Conservation (phyloP, 2,797 vertebrate genomes). For the Gymnoscopelus braueri region DNA sequence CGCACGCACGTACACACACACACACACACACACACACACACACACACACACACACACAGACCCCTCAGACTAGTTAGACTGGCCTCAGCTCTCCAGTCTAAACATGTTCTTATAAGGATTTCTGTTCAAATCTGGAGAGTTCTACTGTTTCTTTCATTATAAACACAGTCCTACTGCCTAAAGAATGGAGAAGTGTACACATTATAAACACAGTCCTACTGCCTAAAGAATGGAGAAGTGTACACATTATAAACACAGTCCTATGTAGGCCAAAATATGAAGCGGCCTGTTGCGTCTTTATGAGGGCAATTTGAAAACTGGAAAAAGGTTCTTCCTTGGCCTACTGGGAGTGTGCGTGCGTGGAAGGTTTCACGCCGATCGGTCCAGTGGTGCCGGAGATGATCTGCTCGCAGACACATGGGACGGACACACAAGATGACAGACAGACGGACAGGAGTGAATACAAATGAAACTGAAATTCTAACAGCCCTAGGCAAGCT, state of each 20-base stretch:
- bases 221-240: constrained; percentile 14
- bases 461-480: too few relatives aligned
- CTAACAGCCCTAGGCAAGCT: too few relatives aligned
- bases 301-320: too few relatives aligned
- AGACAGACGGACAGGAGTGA: too few relatives aligned
- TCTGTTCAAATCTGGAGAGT: constrained; percentile 58
- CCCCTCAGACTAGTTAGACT: constrained; percentile 57
- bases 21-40: constrained; percentile 22
- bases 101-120: constrained; percentile 74
- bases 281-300: too few relatives aligned
- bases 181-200: constrained; percentile 2
- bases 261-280: too few relatives aligned
- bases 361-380: too few relatives aligned
- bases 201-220: constrained; percentile 2
- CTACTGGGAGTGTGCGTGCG: too few relatives aligned
- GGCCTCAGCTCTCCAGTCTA: constrained; percentile 57
- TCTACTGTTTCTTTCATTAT: constrained; percentile 48
- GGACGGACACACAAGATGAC: too few relatives aligned
- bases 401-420: too few relatives aligned
- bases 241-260: not conserved
- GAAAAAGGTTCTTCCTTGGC: too few relatives aligned
- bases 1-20: constrained; percentile 19
- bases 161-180: constrained; percentile 50
- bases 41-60: constrained; percentile 18
- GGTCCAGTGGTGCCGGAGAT: too few relatives aligned